Base-by-base conservation (phyloP, 2,888 invertebrate genomes). In the Pherbina coryleti region DNA sequence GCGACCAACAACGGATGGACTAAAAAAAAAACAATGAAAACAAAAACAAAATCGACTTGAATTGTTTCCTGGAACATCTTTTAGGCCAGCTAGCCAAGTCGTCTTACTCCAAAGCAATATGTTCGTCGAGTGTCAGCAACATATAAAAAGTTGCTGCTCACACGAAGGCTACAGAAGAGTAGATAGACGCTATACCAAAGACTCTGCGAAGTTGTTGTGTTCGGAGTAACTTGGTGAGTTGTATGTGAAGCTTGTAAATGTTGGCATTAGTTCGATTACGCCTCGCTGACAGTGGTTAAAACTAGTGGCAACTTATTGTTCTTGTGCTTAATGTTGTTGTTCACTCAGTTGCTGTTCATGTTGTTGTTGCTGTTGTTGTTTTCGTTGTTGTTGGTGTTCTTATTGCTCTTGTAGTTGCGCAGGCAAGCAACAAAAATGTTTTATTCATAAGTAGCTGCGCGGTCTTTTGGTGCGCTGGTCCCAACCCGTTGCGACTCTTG, bases 1-100 rank as follows among this genome's bases (percentile, higher is more conserved):
- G 31, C 53, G 28, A 60, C 34, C 49, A 66, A 22, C 37, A 74
- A n/a, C 53, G 11, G 19, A 9, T 5, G 60, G 19, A 22, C 69
- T 5, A 19, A 8, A 69, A 22, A 19, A 28, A 49, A 22, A 49
- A n/a, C n/a, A n/a, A n/a, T n/a, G n/a, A n/a, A n/a, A 49, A 28
- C 31, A 62, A 62, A 66, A 34, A 25, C 57, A 34, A 57, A 57
- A 17, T 74, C 49, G 37, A 37, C 31, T 67, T 14, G 55, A 75
- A 75, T 67, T 67, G 75, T 67, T 75, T 75, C 75, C 53, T 75
- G 75, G 75, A 75, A 75, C 67, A 55, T 37, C 67, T 53, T 69
- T 22, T 25, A n/a, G n/a, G 37, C 67, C 5, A 67, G 69, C 25
- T 14, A 22, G 49, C 25, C 51, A 22, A 49, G 51, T 34, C 69